Conservation (phyloP, 2,888 invertebrate species). For the Callyntrura sp. region DNA sequence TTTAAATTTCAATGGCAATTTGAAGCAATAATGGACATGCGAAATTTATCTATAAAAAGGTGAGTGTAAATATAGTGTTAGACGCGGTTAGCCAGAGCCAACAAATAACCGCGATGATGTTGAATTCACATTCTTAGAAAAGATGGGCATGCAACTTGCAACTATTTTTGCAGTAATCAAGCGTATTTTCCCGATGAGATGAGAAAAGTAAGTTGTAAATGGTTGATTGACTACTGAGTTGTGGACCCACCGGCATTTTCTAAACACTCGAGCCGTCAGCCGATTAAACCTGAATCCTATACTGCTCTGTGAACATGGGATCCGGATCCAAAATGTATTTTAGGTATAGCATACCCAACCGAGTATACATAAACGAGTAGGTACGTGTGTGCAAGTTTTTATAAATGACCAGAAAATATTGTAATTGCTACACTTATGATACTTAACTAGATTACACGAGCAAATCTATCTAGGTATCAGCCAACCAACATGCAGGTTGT, state of each 20-base stretch:
- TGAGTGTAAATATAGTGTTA: background rate
- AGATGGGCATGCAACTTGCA: background rate
- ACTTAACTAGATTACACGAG: constrained; percentile 37
- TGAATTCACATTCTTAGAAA: constrained; percentile 1
- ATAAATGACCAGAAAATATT: constrained; percentile 6
- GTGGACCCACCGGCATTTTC: constrained; percentile 33
- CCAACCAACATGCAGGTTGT: background rate
- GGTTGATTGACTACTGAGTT: constrained; percentile 68
- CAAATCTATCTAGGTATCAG: background rate
- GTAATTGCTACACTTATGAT: constrained; percentile 26
- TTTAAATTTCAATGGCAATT: background rate
- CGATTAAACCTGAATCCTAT: constrained; percentile 42
- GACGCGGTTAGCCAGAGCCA: background rate
- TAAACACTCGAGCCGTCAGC: constrained; percentile 50
- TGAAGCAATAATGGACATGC: background rate
- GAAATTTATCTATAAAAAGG: background rate
- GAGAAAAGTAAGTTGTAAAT: constrained; percentile 74
- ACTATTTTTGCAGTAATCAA: constrained; percentile 46
- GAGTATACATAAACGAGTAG: too few species aligned
- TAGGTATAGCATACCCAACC: background rate
- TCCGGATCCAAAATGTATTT: background rate
- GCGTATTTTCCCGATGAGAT: constrained; percentile 56
- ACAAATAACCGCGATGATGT: too few species aligned
- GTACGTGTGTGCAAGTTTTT: background rate
- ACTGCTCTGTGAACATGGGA: background rate